A percentile compares a stretch with the other conserved stretches of the same genome.
Evolutionary conservation across 2,888 invertebrate species (phyloP).

Genomic region (Andrena bicolor): DNA sequence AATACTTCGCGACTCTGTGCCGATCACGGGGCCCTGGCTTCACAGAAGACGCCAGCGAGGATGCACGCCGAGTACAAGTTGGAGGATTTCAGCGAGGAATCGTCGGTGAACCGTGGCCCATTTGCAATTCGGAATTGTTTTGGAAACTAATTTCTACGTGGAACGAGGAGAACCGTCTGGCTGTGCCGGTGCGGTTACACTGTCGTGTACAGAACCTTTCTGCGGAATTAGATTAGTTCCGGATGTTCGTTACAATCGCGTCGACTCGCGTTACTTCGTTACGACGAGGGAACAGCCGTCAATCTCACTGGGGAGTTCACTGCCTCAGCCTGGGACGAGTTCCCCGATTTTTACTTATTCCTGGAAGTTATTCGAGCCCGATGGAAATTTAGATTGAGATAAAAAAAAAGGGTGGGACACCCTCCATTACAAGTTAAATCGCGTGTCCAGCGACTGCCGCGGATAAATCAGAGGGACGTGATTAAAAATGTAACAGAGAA

Average conservation of each 20-base stretch:
- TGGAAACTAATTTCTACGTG: slow-evolving; percentile 70
- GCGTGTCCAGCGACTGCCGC: not conserved
- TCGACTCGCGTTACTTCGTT: slow-evolving; percentile 60
- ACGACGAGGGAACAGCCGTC: slow-evolving; percentile 47
- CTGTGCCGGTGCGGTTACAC: slow-evolving; percentile 63
- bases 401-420: slow-evolving; percentile 5
- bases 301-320: slow-evolving; percentile 55
- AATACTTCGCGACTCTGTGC: not conserved
- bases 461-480: not conserved
- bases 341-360: slow-evolving; percentile 63
- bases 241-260: slow-evolving; percentile 70
- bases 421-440: slow-evolving; percentile 50
- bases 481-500: not conserved
- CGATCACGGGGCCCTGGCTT: not conserved
- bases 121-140: slow-evolving; percentile 70
- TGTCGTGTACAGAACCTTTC: slow-evolving; percentile 71
- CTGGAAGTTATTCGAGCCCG: slow-evolving; percentile 32
- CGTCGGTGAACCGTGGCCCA: slow-evolving; percentile 33
- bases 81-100: slow-evolving; percentile 17
- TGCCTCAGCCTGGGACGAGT: slow-evolving; percentile 36
- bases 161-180: slow-evolving; percentile 42
- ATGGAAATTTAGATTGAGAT: slow-evolving; percentile 57
- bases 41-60: not conserved
- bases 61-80: slow-evolving; percentile 5
- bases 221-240: slow-evolving; percentile 79